phyloP scores from a whole-genome alignment of 2,797 vertebrate species.

The Chloroceryle amazona region DNA sequence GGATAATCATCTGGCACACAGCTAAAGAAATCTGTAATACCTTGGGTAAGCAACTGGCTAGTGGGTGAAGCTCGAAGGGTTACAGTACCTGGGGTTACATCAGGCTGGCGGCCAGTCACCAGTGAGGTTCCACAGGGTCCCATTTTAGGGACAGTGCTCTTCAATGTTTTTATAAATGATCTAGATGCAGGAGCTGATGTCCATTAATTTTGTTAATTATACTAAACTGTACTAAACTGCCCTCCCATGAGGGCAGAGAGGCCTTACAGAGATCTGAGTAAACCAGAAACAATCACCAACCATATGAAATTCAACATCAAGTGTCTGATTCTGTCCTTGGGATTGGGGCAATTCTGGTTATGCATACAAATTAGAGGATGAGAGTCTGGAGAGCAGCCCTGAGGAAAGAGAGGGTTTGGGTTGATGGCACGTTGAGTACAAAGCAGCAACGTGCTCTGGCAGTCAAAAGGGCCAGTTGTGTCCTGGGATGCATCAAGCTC shows the following conservation, averaged over 20 bases:
- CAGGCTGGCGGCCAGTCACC: neutral
- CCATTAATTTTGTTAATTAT: no score
- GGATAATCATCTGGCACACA: neutral
- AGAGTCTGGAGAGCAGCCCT: neutral
- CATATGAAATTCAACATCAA: neutral
- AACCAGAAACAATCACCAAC: neutral
- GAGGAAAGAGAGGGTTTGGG: neutral
- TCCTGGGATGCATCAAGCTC: neutral
- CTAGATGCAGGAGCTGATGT: neutral
- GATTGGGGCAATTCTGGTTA: neutral
- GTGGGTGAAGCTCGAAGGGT: no score
- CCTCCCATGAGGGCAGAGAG: neutral
- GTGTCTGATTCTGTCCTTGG: neutral
- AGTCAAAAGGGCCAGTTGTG: neutral
- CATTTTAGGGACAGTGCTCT: neutral
- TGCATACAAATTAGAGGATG: neutral
- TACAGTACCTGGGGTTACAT: neutral
- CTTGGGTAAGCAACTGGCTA: neutral
- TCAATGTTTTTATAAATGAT: neutral
- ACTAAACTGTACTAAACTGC: no score
- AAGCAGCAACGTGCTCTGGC: neutral
- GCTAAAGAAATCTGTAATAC: neutral
- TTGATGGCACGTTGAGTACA: neutral
- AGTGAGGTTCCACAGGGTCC: neutral
- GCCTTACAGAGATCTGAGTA: neutral